Base-by-base conservation (phyloP, 1,140 invertebrate species). In the Diabrotica undecimpunctata region DNA sequence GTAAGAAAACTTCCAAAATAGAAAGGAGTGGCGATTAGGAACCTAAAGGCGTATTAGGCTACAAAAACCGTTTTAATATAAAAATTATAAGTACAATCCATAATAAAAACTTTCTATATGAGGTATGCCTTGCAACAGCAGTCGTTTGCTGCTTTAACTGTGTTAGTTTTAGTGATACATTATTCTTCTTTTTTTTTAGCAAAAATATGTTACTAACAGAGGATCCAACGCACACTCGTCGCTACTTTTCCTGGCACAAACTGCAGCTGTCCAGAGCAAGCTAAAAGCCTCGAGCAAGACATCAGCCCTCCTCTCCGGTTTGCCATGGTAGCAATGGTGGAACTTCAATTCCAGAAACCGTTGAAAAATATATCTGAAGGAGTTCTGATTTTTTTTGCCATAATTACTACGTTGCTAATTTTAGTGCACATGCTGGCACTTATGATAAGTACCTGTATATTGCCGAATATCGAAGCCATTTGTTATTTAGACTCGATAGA, bases 371-470 rank as follows among this genome's bases (percentile, higher is more conserved):
- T 78, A 57, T 94, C 95, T 0, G 78, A 85, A 3, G 85, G 84
- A 13, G 90, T 99, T 83, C 81, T 99, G 12, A 90, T 99, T 12
- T 88, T 93, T 0, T 98, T 98, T 78, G 94, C 94, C 25, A 87
- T 98, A 0, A 97, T 95, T 72, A 99, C 97, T 6, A 97, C 96
- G 0, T 80, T 99, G 0, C 83, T 99, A 5, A 96, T 99, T 0
- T 93, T 96, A 0, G 96, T 99, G 2, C 97, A 99, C 78, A 93
- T 99, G 88, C 79, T 99, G 54, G 97, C 97, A 0, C 81, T 99
- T 6, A 99, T 99, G 96, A 99, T 99, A 74, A 97, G 95, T 66
- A 99, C 97, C 0, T 99, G 97, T 79, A 97, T 99, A 66, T 82
- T 99, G 60, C 97, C 93, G 13, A 94, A 96, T 75, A 92, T 96